Evolutionary conservation across 2,888 invertebrate species (phyloP).

Genomic region (Clanis bilineata): DNA sequence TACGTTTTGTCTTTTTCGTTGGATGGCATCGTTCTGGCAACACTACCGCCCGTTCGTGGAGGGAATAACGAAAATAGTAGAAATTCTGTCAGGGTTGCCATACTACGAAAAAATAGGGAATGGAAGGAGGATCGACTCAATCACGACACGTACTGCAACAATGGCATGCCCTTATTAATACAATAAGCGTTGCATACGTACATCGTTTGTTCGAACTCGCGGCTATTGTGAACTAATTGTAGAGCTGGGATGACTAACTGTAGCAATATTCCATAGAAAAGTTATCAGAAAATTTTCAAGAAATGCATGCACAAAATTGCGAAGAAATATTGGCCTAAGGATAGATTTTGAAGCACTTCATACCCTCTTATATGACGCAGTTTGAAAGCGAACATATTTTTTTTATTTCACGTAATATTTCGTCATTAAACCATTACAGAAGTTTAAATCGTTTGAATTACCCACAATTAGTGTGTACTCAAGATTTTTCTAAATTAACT

Average conservation of each 20-base stretch:
- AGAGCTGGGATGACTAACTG: constrained; percentile 15
- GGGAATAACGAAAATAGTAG: constrained; percentile 50
- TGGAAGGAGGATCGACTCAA: constrained; percentile 62
- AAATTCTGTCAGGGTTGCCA: constrained; percentile 44
- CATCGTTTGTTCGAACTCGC: constrained; percentile 53
- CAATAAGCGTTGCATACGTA: constrained; percentile 82
- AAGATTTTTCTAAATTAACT: too few species aligned
- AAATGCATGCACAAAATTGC: too few species aligned
- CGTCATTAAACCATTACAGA: too few species aligned
- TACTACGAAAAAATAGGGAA: constrained; percentile 32
- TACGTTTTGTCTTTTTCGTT: constrained; percentile 76
- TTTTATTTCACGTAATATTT: too few species aligned
- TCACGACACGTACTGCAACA: constrained; percentile 81
- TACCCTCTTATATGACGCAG: too few species aligned
- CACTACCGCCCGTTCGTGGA: constrained; percentile 51
- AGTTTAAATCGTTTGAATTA: too few species aligned
- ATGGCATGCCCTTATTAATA: constrained; percentile 78
- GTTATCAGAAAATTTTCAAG: too few species aligned
- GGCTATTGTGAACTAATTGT: constrained; percentile 62
- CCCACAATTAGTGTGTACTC: too few species aligned
- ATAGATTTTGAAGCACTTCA: too few species aligned
- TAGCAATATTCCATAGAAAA: not conserved
- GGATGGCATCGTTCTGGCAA: constrained; percentile 62
- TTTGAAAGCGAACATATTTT: too few species aligned
- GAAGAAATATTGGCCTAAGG: too few species aligned